Conservation (phyloP, 2,888 invertebrate genomes). For the Nomada goodeniana region DNA sequence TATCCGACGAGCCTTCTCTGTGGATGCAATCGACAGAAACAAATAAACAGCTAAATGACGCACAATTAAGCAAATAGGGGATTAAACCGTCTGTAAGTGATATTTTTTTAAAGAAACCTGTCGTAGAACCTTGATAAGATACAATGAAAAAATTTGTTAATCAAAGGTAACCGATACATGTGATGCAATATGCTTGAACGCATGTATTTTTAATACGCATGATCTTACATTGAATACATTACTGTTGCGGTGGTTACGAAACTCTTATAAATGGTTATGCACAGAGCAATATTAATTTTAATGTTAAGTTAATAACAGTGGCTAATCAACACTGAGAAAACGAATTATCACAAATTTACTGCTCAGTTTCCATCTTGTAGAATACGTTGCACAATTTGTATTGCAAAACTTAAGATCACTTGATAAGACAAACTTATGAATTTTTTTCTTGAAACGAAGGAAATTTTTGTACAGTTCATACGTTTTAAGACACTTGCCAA, state of each 20-base stretch:
- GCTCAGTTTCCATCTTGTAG: no score
- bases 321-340: neutral
- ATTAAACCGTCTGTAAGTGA: conserved; percentile 19
- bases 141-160: conserved; percentile 20
- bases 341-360: neutral
- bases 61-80: conserved; percentile 29
- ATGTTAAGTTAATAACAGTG: neutral
- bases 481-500: no score
- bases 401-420: neutral
- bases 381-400: neutral
- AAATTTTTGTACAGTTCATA: no score
- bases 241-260: neutral
- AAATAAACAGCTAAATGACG: conserved; percentile 32
- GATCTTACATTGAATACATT: neutral
- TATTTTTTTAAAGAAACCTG: conserved; percentile 13
- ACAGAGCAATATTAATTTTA: neutral
- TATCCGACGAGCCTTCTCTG: neutral
- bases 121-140: conserved; percentile 8
- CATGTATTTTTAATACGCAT: neutral
- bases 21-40: conserved; percentile 20
- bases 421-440: no score
- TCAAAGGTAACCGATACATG: neutral
- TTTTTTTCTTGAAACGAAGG: no score
- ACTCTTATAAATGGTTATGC: neutral
- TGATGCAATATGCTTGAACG: neutral